phyloP scores from a whole-genome alignment of 2,797 vertebrate genomes.

The Phrynocephalus forsythii region DNA sequence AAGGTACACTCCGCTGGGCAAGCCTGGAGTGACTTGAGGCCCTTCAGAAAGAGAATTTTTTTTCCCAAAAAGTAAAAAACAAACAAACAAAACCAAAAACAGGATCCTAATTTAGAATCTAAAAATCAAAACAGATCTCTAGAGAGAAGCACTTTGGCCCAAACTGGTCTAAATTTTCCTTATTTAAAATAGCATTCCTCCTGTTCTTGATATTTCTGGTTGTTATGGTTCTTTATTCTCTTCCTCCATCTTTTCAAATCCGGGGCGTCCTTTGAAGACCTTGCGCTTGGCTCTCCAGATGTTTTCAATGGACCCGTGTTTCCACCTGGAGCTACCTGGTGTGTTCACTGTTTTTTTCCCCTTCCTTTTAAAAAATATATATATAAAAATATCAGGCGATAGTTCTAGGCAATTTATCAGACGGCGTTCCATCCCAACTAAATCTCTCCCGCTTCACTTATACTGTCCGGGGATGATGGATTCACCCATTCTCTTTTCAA shows the following conservation, averaged over 20 bases:
- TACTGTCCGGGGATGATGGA: conserved; percentile 2
- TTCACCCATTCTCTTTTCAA: not conserved
- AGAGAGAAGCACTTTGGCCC: not conserved
- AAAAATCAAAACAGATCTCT: not conserved
- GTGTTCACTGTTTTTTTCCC: not conserved
- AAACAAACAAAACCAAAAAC: too few relatives aligned
- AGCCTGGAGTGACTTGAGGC: not conserved
- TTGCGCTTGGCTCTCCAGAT: too few relatives aligned
- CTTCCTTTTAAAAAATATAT: too few relatives aligned
- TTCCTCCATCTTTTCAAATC: not conserved
- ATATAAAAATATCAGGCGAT: too few relatives aligned
- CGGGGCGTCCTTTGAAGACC: not conserved
- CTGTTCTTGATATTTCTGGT: not conserved
- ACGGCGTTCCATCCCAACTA: conserved; percentile 4
- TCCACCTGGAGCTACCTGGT: not conserved
- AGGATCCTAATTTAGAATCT: too few relatives aligned
- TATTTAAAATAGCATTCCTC: not conserved
- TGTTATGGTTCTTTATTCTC: not conserved
- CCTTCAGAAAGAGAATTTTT: not conserved
- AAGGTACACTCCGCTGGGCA: not conserved
- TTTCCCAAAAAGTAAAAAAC: too few relatives aligned
- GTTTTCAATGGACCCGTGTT: too few relatives aligned
- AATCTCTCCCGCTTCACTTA: conserved; percentile 6
- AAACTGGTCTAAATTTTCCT: not conserved
- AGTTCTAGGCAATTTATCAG: not conserved